phyloP scores from a whole-genome alignment of 2,113 vertebrate genomes.

The Saguinus midas region DNA sequence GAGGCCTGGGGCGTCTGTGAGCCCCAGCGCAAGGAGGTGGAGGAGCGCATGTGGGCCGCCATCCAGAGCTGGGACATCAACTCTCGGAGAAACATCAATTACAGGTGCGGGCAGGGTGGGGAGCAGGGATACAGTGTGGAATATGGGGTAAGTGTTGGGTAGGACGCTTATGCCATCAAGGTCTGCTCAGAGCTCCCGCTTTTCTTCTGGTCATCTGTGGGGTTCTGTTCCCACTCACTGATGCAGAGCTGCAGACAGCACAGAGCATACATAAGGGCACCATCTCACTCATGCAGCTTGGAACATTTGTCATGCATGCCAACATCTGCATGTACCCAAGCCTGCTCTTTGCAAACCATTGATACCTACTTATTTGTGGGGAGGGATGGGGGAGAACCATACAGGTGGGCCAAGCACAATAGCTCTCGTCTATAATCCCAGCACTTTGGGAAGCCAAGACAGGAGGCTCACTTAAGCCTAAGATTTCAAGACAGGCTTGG shows the following conservation, averaged over 20 bases:
- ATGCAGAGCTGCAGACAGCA: accelerated
- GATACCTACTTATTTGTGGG: neutral
- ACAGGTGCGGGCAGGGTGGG: conserved; percentile 85
- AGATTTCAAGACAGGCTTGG: too few relatives aligned
- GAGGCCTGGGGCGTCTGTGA: conserved; percentile 93
- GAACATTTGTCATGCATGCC: neutral
- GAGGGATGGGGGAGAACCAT: too few relatives aligned
- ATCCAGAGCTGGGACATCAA: conserved; percentile 99
- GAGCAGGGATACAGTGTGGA: too few relatives aligned
- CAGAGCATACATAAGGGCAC: too few relatives aligned
- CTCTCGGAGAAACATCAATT: conserved; percentile 98
- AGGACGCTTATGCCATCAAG: neutral
- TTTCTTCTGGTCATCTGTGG: neutral
- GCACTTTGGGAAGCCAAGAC: too few relatives aligned
- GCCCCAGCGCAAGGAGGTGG: conserved; percentile 91
- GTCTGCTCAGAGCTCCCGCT: neutral
- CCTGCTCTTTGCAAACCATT: neutral
- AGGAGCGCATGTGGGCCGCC: conserved; percentile 96
- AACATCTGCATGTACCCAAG: neutral
- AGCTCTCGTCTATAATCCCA: too few relatives aligned
- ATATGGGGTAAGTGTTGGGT: neutral
- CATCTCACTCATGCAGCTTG: too few relatives aligned
- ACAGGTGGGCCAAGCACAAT: too few relatives aligned
- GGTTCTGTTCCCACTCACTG: accelerated
- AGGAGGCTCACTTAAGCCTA: too few relatives aligned